Evolutionary conservation across 2,888 invertebrate species (phyloP), one percentile per base, ranked within the genome.

Genomic region (Tridacna gigas): DNA sequence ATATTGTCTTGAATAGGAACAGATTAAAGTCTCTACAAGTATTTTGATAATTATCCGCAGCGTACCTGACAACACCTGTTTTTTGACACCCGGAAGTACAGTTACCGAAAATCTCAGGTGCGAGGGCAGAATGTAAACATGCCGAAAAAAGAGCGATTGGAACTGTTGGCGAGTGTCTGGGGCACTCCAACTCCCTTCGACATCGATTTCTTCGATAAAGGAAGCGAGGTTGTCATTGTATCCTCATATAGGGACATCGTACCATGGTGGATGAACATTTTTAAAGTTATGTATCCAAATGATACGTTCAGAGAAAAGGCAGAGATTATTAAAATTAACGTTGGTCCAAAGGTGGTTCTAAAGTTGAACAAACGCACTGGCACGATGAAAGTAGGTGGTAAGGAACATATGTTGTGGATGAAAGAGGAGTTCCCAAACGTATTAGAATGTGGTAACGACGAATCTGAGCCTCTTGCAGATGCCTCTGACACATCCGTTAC

Each of bases 341-440:
- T 92, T 0, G 90, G 89, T 11, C 80, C 88, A 11, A 91, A 89
- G 12, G 93, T 93, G 47, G 90, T 90, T 5, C 77, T 93, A 20
- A 93, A 92, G 75, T 83, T 93, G 15, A 93, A 93, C 82, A 92
- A 92, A 78, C 84, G 90, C 20, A 91, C 90, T 3, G 89, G 91
- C 7, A 89, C 92, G 0, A 86, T 93, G 91, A 91, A 90, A 76
- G 88, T 93, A 2, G 86, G 88, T 18, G 93, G 93, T 11, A 92
- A 92, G 71, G 89, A 91, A 74, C 93, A 93, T 84, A 91, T 93
- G 91, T 86, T 88, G 0, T 93, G 93, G 93, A 90, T 93, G 84
- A 90, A 92, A 12, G 91, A 92, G 69, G 92, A 91, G 66, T 93
- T 93, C 80, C 90, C 89, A 2, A 89, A 89, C 65, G 89, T 93